Conservation (phyloP, 1,140 invertebrate species). For the Eumaeus atala region DNA sequence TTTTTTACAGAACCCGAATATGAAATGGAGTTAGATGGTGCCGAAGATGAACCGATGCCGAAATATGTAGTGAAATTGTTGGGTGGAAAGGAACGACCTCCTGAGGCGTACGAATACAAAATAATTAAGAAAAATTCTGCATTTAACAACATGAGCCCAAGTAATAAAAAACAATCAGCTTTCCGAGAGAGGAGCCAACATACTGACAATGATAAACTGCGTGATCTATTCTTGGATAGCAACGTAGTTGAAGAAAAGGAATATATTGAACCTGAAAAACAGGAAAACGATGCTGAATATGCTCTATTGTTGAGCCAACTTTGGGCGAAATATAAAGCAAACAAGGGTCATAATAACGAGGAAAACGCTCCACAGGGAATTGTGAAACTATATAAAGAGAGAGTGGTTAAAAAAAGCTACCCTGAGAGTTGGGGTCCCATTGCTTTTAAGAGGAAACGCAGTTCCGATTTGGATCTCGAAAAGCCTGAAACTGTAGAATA, state of each 20-base stretch:
- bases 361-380: constrained; percentile 54
- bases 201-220: constrained; percentile 71
- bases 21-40: constrained; percentile 46
- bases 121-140: constrained; percentile 53
- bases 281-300: constrained; percentile 73
- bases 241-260: constrained; percentile 62
- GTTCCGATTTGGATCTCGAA: constrained; percentile 52
- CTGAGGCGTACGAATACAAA: constrained; percentile 56
- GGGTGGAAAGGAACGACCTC: constrained; percentile 43
- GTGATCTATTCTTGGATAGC: constrained; percentile 74
- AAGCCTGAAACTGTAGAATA: constrained; percentile 36
- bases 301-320: constrained; percentile 74
- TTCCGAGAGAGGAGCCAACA: constrained; percentile 75
- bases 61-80: constrained; percentile 59
- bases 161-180: constrained; percentile 59
- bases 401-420: constrained; percentile 63
- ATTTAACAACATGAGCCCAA: constrained; percentile 19
- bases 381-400: constrained; percentile 63
- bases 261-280: constrained; percentile 50
- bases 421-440: constrained; percentile 67
- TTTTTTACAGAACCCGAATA: constrained; percentile 54
- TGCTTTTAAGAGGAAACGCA: constrained; percentile 69
- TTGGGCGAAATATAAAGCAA: constrained; percentile 77
- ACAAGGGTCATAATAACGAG: constrained; percentile 49
- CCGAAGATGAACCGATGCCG: constrained; percentile 44